Percentiles rank a stretch among this genome's conserved stretches.
Conservation (phyloP, 2,797 vertebrate species). For the Brachyalestes nurse region DNA sequence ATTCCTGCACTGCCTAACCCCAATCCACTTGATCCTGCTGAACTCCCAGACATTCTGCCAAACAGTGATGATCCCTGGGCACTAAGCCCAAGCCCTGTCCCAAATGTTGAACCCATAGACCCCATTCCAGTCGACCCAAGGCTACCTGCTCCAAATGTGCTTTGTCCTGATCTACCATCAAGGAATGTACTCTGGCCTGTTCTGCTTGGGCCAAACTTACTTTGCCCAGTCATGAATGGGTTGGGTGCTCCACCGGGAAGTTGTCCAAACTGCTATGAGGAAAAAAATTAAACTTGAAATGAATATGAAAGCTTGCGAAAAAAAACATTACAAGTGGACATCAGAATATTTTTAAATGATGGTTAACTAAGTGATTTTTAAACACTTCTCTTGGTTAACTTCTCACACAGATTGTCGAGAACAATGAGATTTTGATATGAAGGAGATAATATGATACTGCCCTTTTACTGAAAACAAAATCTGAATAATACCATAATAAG, state of each 20-base stretch:
- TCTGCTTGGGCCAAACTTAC: not conserved
- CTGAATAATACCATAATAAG: not conserved
- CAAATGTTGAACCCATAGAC: not conserved
- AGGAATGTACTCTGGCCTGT: too few species aligned
- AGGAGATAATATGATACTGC: too few species aligned
- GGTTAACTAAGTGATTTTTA: too few species aligned
- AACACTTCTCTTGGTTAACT: too few species aligned
- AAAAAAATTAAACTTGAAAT: not conserved
- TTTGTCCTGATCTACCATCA: not conserved
- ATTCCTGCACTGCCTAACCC: not conserved
- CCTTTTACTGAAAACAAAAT: not conserved
- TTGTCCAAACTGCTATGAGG: not conserved
- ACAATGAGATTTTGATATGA: too few species aligned
- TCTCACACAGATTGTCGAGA: too few species aligned
- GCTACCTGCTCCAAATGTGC: not conserved
- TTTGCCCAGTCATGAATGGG: not conserved
- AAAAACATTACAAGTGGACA: not conserved
- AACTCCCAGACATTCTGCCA: slow-evolving; percentile 1
- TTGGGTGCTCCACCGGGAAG: not conserved
- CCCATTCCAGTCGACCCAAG: not conserved
- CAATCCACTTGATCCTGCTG: slow-evolving; percentile 1
- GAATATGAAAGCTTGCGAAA: not conserved
- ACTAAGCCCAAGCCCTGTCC: not conserved
- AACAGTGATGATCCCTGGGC: not conserved
- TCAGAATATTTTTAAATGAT: too few species aligned